Evolutionary conservation across 2,797 vertebrate species (phyloP), one percentile per base, ranked within the genome.

Genomic region (Propithecus deckenii): DNA sequence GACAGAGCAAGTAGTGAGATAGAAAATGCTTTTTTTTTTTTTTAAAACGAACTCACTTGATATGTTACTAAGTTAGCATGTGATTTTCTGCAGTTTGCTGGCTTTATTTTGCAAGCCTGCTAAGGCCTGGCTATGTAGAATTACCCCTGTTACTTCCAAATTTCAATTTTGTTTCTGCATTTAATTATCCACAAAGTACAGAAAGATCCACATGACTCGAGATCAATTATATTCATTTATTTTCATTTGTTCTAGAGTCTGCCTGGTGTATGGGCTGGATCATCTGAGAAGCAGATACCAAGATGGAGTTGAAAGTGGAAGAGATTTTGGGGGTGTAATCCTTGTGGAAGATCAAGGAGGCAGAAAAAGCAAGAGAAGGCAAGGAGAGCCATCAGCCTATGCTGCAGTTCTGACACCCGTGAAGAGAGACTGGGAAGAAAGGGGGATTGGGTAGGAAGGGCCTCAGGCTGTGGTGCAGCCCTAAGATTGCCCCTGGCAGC

Each of bases 81-180:
- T 50, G 61, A 71, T 84, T 91, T 92, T 93, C 48, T 83, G 38
- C 76, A 55, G 61, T n/a, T 78, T 83, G 25, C 32, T 71, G 61
- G 41, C 52, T 88, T 22, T 69, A 35, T 74, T 94, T 91, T 90
- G 9, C 69, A 89, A 95, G 69, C 52, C 25, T 88, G 46, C 12
- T 92, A 89, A 95, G 41, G 20, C 30, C 48, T 80, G 52, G 46
- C 61, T 23, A 30, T n/a, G 35, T 63, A 72, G 10, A 41, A 90
- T 61, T 80, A 52, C 43, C 55, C 30, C 13, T 59, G 57, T 67
- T 93, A 84, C 48, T 97, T 95, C 84, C 32, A 96, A 84, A 83
- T 12, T 41, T 86, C 43, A 71, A 10, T 86, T 89, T 87, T 76
- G 25, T 78, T 89, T 96, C 89, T 95, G 12, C 28, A 57, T 87